Conservation (phyloP, 2,113 vertebrate genomes). For the Eidolon helvum region DNA sequence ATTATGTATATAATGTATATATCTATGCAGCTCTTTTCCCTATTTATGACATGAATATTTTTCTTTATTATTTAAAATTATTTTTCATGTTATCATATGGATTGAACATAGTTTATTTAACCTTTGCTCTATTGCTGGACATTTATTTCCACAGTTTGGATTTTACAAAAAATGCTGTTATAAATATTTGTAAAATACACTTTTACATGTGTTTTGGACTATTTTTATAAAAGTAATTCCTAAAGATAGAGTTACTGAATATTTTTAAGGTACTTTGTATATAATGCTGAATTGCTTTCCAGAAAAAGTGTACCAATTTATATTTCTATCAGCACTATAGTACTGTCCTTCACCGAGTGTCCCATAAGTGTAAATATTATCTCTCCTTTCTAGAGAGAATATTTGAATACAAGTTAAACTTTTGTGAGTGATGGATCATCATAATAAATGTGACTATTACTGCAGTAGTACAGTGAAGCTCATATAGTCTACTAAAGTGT, state of each 20-base stretch:
- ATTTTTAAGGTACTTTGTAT: not conserved
- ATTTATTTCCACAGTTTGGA: not conserved
- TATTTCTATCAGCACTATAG: not conserved
- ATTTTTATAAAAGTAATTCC: not conserved
- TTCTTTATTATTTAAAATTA: not conserved
- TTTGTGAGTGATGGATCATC: not conserved
- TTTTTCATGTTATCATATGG: not conserved
- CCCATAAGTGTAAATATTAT: not conserved
- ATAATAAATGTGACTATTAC: not conserved
- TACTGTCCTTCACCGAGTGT: not conserved
- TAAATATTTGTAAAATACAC: not conserved
- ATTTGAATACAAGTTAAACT: not conserved
- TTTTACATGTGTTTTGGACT: constrained; percentile 9
- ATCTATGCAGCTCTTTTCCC: not conserved
- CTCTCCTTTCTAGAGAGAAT: not conserved
- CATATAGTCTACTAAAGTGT: not conserved
- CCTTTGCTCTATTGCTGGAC: not conserved
- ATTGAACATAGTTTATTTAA: not conserved
- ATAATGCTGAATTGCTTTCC: not conserved
- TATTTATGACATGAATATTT: not conserved
- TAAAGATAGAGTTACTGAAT: not conserved
- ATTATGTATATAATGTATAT: not conserved
- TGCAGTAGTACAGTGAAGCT: not conserved
- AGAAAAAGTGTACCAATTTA: not conserved
- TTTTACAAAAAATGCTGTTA: not conserved